phyloP scores from a whole-genome alignment of 2,888 invertebrate genomes.

The Sarcophaga subvicina region DNA sequence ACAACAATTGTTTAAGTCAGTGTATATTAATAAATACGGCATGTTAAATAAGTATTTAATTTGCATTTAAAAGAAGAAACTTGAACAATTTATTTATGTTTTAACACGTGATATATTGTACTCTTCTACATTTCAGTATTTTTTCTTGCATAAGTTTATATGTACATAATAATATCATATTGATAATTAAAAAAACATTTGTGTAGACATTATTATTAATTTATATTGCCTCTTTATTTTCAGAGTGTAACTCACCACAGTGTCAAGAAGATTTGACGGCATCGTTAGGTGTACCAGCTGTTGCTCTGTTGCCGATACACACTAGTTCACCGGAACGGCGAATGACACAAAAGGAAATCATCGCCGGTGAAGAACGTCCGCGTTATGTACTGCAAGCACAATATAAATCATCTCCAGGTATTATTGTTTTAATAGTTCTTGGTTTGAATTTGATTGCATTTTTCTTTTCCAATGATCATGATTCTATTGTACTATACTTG shows the following conservation, averaged over 20 bases:
- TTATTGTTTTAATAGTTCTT: conserved; percentile 31
- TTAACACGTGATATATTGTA: no score
- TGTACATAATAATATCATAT: no score
- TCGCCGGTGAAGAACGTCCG: conserved; percentile 86
- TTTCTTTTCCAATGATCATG: conserved; percentile 13
- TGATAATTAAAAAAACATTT: background rate
- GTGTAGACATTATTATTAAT: background rate
- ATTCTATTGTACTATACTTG: conserved; percentile 27
- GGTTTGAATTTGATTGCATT: conserved; percentile 21
- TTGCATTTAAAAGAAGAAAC: no score
- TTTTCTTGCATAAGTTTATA: no score
- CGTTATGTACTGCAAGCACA: conserved; percentile 82
- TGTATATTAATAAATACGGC: background rate
- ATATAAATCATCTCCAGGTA: conserved; percentile 78
- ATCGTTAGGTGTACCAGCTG: conserved; percentile 79
- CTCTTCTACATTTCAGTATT: no score
- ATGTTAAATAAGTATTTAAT: background rate
- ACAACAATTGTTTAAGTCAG: no score
- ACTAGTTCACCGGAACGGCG: conserved; percentile 82
- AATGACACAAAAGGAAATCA: conserved; percentile 85
- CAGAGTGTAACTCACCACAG: conserved; percentile 80
- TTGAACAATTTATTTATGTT: no score
- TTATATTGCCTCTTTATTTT: conserved; percentile 20
- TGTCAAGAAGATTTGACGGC: conserved; percentile 79
- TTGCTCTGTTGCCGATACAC: conserved; percentile 81